Evolutionary conservation across 53 echinoderm and acorn worm species (phyloP), one percentile per base, ranked within the genome.

Genomic region (Paracentrotus lividus): DNA sequence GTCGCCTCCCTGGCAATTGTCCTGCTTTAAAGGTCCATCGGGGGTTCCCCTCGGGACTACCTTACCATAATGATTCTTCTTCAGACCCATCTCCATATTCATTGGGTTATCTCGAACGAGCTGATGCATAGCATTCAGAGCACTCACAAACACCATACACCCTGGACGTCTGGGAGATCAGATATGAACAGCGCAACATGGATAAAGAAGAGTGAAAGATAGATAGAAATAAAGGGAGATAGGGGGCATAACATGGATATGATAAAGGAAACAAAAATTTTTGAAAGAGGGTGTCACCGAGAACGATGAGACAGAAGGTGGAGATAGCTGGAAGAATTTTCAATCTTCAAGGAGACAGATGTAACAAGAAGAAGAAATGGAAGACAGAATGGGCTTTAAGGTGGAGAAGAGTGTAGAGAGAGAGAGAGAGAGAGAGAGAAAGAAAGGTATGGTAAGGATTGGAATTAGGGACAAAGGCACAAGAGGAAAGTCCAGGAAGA

Each of bases 1-100:
- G 26, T 81, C 81, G 44, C 81, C 81, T 81, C 81, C 81, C 81
- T 47, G 81, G 10, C 81, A 81, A 81, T 81, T 49, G 81, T 81
- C 81, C 49, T 81, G 81, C 47, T 81, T 81, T 45, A 81, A 12
- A 81, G 12, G 81, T 81, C 81, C 81, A 81, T 47, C 47, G 81
- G 0, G 13, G 44, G 7, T 27, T 12, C 81, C 81, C 81, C 21
- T 44, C 45, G 81, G 81, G n/a, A n/a, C n/a, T n/a, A 47, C 26
- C 21, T n/a, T 45, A 47, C 81, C 26, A 81, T 47, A 44, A 81
- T 47, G 81, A 45, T 81, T 24, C 47, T 27, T 10, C 27, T 81
- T n/a, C 26, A 23, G 3, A 12, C 12, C 81, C 18, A 81, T 81
- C 81, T 81, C 81, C 81, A 81, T 81, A 81, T 81, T 81, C 81